phyloP scores from a whole-genome alignment of 2,888 invertebrate species.

The Cerceris rybyensis region DNA sequence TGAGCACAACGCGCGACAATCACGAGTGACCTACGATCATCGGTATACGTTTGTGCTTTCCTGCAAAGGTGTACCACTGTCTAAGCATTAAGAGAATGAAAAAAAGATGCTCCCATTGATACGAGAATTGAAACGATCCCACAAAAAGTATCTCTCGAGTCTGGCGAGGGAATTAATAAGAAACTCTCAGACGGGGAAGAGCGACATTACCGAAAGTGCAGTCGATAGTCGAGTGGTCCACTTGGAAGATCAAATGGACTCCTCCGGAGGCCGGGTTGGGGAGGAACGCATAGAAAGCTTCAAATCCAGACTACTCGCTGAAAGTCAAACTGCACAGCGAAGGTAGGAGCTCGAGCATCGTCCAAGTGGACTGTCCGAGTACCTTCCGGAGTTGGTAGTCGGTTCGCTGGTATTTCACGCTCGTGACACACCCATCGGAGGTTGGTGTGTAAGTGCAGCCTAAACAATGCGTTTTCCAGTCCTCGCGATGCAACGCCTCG shows the following conservation, averaged over 20 bases:
- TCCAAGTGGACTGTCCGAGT: constrained; percentile 14
- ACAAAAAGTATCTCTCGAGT: constrained; percentile 1
- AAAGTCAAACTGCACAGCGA: no score
- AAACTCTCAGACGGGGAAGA: not conserved
- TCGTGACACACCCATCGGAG: constrained; percentile 69
- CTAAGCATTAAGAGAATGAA: no score
- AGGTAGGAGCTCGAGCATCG: constrained; percentile 16
- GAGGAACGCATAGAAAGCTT: no score
- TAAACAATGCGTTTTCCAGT: constrained; percentile 74
- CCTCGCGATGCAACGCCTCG: constrained; percentile 56
- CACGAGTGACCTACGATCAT: no score
- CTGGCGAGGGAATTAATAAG: constrained; percentile 27
- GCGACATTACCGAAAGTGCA: constrained; percentile 18
- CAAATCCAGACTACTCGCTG: no score
- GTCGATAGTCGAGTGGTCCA: constrained; percentile 8
- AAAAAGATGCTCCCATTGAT: no score
- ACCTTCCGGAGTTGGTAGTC: constrained; percentile 56
- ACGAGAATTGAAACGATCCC: no score
- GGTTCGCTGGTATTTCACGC: constrained; percentile 68
- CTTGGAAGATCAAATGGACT: constrained; percentile 12
- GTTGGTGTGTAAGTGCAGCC: constrained; percentile 62
- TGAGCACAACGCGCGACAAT: no score
- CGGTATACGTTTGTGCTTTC: no score
- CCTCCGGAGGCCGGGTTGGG: no score
- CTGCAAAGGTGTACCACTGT: no score